Evolutionary conservation across 2,113 vertebrate genomes (phyloP), one percentile per base, ranked within the genome.

Genomic region (Pseudopipra pipra): DNA sequence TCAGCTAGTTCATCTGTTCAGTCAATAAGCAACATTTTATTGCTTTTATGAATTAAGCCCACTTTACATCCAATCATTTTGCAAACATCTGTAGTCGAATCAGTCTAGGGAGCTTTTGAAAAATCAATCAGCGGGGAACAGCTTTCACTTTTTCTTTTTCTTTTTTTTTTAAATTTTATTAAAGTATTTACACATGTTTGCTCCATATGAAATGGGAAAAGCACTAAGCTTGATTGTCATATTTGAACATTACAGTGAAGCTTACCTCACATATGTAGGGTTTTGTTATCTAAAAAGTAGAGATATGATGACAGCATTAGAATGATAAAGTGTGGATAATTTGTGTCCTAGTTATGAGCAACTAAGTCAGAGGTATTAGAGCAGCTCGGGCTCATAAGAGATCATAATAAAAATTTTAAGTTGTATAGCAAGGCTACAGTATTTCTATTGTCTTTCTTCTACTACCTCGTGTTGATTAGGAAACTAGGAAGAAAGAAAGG

Each of bases 31-130:
- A 96, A 86, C 96, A 28, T 97, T 97, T 98, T 97, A 97, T 97
- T 96, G 98, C 98, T 98, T 98, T 98, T 98, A 98, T 98, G 98
- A 98, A 97, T 98, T 98, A 98, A 98, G 91, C 96, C 96, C 97
- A 96, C 97, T 98, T 97, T 96, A 97, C 97, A 96, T 95, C 97
- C 98, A 97, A 98, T 97, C 96, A 97, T 97, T 97, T 97, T 95
- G 97, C 97, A 97, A 98, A 98, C 98, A 98, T 98, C 98, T 98
- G 98, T 96, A 98, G 96, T 93, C 28, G 21, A 97, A 96, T 94
- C 96, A 96, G 97, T 96, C 97, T 96, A 85, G 98, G 98, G 98
- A 98, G 98, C 97, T 97, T 98, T 98, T 97, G 96, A 97, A 98
- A 98, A 98, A 97, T 98, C 98, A 97, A 97, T 98, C 98, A 97